These are phyloP conservation scores for Takifugu flavidus DNA, from an alignment of 2,113 vertebrate genomes.

Conservation along the genomic window DNA sequence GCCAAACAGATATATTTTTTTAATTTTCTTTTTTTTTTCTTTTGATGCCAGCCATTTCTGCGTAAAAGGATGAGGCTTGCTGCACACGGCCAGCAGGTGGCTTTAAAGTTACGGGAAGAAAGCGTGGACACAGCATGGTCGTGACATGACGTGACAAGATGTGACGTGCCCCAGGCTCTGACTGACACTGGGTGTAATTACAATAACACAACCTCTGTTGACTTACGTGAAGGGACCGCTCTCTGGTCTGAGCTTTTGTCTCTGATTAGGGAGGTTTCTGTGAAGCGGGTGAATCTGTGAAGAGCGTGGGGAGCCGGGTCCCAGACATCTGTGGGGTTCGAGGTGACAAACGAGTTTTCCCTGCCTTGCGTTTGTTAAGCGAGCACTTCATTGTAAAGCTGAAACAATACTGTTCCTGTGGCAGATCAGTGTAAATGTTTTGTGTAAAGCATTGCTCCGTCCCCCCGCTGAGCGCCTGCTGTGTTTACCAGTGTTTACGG, in stretches of 20 bases:
- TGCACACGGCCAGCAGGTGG: slow-evolving; percentile 14
- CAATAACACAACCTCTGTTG: slow-evolving; percentile 10
- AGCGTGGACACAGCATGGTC: slow-evolving; percentile 10
- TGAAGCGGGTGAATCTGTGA: no score
- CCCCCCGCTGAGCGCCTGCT: slow-evolving; percentile 47
- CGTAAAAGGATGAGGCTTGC: no score
- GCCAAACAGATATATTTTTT: no score
- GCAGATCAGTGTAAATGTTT: slow-evolving; percentile 73
- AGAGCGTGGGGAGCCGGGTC: slow-evolving; percentile 15
- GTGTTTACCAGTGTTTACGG: slow-evolving; percentile 72
- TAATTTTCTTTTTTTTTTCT: no score
- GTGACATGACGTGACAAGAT: slow-evolving; percentile 25
- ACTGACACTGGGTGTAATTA: slow-evolving; percentile 10
- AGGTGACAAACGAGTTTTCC: slow-evolving; percentile 37
- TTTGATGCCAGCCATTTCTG: no score
- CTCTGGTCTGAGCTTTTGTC: slow-evolving; percentile 2
- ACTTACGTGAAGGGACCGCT: background rate
- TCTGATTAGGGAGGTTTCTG: background rate
- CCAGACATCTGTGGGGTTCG: slow-evolving; percentile 48
- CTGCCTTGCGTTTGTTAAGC: slow-evolving; percentile 52
- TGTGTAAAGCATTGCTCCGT: slow-evolving; percentile 53
- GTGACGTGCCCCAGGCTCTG: slow-evolving; percentile 8
- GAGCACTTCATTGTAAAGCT: slow-evolving; percentile 64
- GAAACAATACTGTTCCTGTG: slow-evolving; percentile 68
- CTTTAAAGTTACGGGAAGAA: slow-evolving; percentile 4